Base-by-base conservation (phyloP, 2,888 invertebrate species). In the Eledone cirrhosa region DNA sequence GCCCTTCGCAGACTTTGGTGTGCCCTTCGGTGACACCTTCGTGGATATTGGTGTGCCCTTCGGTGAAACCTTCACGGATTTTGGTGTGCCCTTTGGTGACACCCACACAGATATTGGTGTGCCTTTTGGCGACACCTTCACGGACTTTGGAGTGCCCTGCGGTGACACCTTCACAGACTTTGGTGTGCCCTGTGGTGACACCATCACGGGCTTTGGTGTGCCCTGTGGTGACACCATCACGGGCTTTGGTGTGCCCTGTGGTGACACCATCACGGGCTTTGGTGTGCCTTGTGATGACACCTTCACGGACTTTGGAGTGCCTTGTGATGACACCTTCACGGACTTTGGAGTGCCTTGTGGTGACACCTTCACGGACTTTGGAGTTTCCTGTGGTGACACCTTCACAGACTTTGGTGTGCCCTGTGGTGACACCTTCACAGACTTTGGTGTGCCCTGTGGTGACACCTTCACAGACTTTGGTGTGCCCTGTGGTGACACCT, bases 261-360 rank as follows among this genome's bases (percentile, higher is more conserved):
- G n/a, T n/a, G n/a, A n/a, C n/a, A 79, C 78, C 77, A 82, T 82
- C n/a, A 76, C 59, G 22, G 84, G 80, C 31, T 53, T 48, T 29
- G 72, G 41, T 19, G 59, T 82, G 48, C n/a, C n/a, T n/a, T n/a
- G n/a, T n/a, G n/a, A n/a, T n/a, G n/a, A n/a, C n/a, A 79, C 78
- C 77, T 82, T 82, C n/a, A 76, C 59, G 22, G 84, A 80, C 31
- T 53, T 48, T 29, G 72, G 41, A n/a, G 59, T 79, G 29, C 67
- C 78, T n/a, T 80, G 80, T 16, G 82, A 78, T 2, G 41, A 4
- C n/a, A 77, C 79, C 48, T 80, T 80, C 16, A 47, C 47, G 24
- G 79, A 79, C 75, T 78, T 77, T n/a, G 81, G 75, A 48, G 47
- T 79, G 29, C 67, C 78, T n/a, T 80, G 80, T 16, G 82, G 77